A percentile compares a stretch with the other conserved stretches of the same genome.
These are phyloP conservation scores for Nowickia ferox DNA, from an alignment of 2,888 invertebrate genomes.

Conservation along the genomic window DNA sequence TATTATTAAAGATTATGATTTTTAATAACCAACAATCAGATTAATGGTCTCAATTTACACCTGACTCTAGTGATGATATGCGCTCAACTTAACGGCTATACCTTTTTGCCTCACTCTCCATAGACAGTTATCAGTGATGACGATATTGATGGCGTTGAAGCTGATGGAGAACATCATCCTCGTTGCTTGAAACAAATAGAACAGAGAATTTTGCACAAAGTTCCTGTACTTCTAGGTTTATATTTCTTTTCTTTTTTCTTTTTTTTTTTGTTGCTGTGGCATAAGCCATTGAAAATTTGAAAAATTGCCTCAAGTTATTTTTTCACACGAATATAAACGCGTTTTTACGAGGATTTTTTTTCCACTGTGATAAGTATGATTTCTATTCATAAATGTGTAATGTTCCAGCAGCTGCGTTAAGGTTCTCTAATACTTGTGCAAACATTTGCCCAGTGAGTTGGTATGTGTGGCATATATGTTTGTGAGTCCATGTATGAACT, in stretches of 20 bases:
- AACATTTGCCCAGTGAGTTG: constrained; percentile 19
- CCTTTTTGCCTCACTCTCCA: background rate
- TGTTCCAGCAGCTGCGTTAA: constrained; percentile 24
- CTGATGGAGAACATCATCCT: too few species aligned
- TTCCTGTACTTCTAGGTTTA: background rate
- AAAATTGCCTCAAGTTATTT: constrained; percentile 69
- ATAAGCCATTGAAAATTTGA: constrained; percentile 63
- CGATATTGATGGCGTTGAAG: background rate
- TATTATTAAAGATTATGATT: constrained; percentile 66
- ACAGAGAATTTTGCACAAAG: constrained; percentile 24
- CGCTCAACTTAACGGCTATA: constrained; percentile 15
- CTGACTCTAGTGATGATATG: constrained; percentile 51
- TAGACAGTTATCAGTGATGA: constrained; percentile 22
- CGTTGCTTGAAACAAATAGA: constrained; percentile 13
- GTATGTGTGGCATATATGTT: background rate
- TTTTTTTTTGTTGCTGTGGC: background rate
- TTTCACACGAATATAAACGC: constrained; percentile 68
- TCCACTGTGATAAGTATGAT: constrained; percentile 40
- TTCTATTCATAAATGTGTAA: constrained; percentile 56
- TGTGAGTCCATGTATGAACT: background rate
- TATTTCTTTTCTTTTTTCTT: constrained; percentile 8
- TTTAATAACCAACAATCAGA: constrained; percentile 70
- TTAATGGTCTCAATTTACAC: constrained; percentile 70
- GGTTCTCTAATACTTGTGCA: constrained; percentile 49
- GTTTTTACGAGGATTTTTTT: constrained; percentile 66